These are phyloP conservation scores for Melanotaenia duboulayi DNA, from an alignment of 2,113 vertebrate genomes.

Conservation along the genomic window DNA sequence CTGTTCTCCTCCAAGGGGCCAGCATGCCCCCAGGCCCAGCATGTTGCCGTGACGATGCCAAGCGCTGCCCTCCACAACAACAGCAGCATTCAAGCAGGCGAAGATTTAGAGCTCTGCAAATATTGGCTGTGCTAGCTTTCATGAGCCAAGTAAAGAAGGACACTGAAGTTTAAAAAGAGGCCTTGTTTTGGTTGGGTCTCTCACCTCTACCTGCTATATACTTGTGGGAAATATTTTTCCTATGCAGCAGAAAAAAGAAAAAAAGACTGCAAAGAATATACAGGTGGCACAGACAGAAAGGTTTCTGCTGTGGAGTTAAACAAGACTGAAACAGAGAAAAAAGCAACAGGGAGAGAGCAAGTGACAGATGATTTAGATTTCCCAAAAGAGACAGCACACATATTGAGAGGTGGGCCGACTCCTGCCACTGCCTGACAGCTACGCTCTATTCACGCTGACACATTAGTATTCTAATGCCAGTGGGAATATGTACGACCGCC, in stretches of 20 bases:
- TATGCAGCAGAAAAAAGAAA: neutral
- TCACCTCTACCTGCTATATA: constrained; percentile 59
- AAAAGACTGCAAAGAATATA: neutral
- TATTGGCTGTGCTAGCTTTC: constrained; percentile 53
- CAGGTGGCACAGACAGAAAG: neutral
- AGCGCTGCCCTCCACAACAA: constrained; percentile 67
- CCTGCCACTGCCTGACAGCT: constrained; percentile 37
- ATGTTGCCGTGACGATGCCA: constrained; percentile 70
- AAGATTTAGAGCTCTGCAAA: constrained; percentile 74
- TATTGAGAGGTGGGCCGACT: constrained; percentile 69
- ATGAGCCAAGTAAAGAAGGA: constrained; percentile 25
- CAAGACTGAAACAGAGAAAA: constrained; percentile 23
- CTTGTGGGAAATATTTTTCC: constrained; percentile 37
- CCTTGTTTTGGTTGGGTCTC: constrained; percentile 13
- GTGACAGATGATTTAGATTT: constrained; percentile 58
- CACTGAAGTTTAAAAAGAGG: constrained; percentile 7
- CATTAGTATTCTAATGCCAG: constrained; percentile 72
- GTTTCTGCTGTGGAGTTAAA: constrained; percentile 33
- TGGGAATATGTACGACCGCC: constrained; percentile 65
- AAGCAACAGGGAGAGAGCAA: constrained; percentile 19
- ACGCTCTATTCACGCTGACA: constrained; percentile 47
- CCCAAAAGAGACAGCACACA: constrained; percentile 57
- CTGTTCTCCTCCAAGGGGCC: constrained; percentile 55
- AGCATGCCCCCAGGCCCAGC: constrained; percentile 68
- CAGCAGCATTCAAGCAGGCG: constrained; percentile 64